Base-by-base conservation (phyloP, 2,797 vertebrate genomes). In the Brachyalestes nurse region DNA sequence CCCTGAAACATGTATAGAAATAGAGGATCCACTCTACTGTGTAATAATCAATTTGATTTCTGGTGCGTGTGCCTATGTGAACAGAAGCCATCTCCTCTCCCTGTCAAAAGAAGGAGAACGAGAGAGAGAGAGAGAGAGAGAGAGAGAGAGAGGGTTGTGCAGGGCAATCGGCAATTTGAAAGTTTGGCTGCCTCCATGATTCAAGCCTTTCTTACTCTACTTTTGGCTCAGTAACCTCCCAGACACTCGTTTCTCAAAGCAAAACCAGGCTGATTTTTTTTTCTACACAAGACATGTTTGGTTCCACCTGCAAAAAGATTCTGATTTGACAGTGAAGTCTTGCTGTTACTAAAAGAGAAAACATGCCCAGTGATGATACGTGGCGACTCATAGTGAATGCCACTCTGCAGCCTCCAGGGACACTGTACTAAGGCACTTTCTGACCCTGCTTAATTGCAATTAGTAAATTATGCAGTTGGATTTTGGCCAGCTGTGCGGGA, bases 391-490 rank as follows among this genome's bases (percentile, higher is more conserved):
- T 72, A 77, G 66, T 75, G 49, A 81, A 73, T 51, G n/a, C 55
- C 60, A 83, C 76, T 79, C 47, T 61, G 14, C 58, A 51, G 45
- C 42, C 82, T 83, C 81, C 83, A 17, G 75, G 77, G 75, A 76
- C 80, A 77, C 49, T 17, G 57, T 61, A 78, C 70, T 67, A 72
- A 51, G 49, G 65, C 60, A 82, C 67, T 87, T 81, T 85, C 81
- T 86, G 90, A 84, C 88, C 83, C 82, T 87, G 86, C 85, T 88
- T 92, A 90, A 92, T 91, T 92, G 90, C 90, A 93, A 93, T 93
- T 93, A 93, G 90, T 90, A 90, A 93, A 92, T 92, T 91, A 92
- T 92, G 88, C 88, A 90, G 88, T 91, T 93, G 92, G 93, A 93
- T 87, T 90, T 89, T 86, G 86, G 90, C 91, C 92, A 93, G 88